phyloP scores from a whole-genome alignment of 1,140 invertebrate genomes.

The Musca domestica region DNA sequence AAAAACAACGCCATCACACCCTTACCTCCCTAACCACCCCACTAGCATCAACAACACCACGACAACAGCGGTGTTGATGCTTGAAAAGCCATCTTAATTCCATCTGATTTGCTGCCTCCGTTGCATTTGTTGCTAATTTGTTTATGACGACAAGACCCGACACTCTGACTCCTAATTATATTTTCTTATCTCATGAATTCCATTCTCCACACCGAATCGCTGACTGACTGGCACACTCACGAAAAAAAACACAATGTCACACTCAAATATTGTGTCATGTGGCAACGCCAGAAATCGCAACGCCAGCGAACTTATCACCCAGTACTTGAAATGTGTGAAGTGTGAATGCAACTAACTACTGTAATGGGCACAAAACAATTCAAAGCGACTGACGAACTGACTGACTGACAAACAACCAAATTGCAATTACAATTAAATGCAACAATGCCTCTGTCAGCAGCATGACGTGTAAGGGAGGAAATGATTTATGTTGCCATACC shows the following conservation, averaged over 20 bases:
- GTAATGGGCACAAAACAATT: too few relatives aligned
- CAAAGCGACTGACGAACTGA: neutral
- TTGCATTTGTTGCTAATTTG: conserved; percentile 19
- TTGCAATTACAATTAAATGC: conserved; percentile 3
- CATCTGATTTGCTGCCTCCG: neutral
- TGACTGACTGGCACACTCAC: neutral
- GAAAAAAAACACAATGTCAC: neutral
- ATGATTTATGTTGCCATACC: too few relatives aligned
- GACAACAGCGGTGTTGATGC: too few relatives aligned
- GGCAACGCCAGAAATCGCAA: neutral
- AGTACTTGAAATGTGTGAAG: neutral
- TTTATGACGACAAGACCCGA: conserved; percentile 1
- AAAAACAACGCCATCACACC: too few relatives aligned
- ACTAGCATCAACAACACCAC: too few relatives aligned
- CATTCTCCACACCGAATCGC: neutral
- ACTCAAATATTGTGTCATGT: neutral
- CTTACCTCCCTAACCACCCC: too few relatives aligned
- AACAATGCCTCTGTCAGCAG: neutral
- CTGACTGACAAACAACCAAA: neutral
- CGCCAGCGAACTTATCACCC: neutral
- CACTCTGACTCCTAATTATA: conserved; percentile 13
- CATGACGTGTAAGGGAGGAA: too few relatives aligned
- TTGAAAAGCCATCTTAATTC: too few relatives aligned
- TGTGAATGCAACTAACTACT: neutral
- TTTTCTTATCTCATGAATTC: neutral